Percentiles rank a stretch among this genome's conserved stretches.
phyloP scores from a whole-genome alignment of 2,888 invertebrate genomes.

The Venusia cambrica region DNA sequence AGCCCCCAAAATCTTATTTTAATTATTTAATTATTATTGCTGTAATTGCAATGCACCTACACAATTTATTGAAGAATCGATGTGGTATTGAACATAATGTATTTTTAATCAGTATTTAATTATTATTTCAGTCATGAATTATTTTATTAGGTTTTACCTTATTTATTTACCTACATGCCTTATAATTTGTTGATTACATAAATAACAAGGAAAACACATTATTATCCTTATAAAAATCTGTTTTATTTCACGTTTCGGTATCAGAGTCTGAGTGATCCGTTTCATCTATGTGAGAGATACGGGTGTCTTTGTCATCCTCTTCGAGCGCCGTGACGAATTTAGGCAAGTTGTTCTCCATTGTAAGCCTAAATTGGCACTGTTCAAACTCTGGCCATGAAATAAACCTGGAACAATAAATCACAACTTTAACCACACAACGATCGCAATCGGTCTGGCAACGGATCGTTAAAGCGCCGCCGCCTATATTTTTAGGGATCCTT shows the following conservation, averaged over 20 bases:
- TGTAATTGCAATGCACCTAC: too few relatives aligned
- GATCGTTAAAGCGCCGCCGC: too few relatives aligned
- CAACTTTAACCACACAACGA: too few relatives aligned
- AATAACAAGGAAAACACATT: constrained; percentile 47
- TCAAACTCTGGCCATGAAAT: constrained; percentile 84
- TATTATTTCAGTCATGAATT: constrained; percentile 24
- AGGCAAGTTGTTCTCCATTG: constrained; percentile 83
- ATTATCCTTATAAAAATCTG: constrained; percentile 41
- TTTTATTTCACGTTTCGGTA: constrained; percentile 42
- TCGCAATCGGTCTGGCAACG: too few relatives aligned
- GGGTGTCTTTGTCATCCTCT: constrained; percentile 53
- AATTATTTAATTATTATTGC: too few relatives aligned
- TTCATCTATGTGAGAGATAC: constrained; percentile 54
- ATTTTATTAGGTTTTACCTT: constrained; percentile 19
- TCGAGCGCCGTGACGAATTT: constrained; percentile 59
- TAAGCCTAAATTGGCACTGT: constrained; percentile 83
- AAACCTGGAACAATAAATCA: constrained; percentile 63
- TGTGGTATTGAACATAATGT: constrained; percentile 8
- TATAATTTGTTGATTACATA: constrained; percentile 37
- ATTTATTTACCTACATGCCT: constrained; percentile 16
- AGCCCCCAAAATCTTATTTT: too few relatives aligned
- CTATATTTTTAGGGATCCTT: too few relatives aligned
- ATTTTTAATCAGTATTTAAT: constrained; percentile 34
- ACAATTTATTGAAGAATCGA: too few relatives aligned
- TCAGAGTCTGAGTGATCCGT: constrained; percentile 55